Base-by-base conservation (phyloP, 2,113 vertebrate genomes). In the Nerophis ophidion region DNA sequence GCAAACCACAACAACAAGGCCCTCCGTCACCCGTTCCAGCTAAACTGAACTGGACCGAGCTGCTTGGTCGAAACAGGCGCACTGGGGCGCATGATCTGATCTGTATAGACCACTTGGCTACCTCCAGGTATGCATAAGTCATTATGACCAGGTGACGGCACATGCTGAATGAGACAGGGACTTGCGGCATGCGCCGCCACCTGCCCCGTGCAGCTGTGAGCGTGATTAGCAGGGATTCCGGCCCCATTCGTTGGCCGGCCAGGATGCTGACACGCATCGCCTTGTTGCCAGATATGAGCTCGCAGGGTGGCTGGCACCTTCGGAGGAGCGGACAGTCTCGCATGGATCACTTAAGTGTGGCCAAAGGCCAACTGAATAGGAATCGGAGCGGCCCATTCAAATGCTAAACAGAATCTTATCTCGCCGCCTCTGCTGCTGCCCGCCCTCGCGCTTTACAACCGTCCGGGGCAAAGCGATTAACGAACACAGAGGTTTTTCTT, bases 321-420 rank as follows among this genome's bases (percentile, higher is more conserved):
- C n/a, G 68, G 15, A 38, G 70, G 51, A 67, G 57, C 65, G 72
- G 67, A 65, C 77, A 70, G 57, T 72, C 70, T 76, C 40, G 51
- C 76, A 71, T 68, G 71, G 81, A 79, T 68, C 79, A 84, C 81
- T 82, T 81, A 73, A 86, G 75, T 57, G 45, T 85, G 84, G 82
- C 86, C 63, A 77, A 84, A 87, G 86, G 86, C 86, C 85, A 89
- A 73, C 65, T 60, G 71, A 83, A 84, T 77, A 65, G 75, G 76
- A 87, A 87, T 82, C 80, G 76, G 71, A 76, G 60, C 68, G 61
- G 68, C 69, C 79, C 35, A 87, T 89, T 89, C 81, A 89, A 72
- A 91, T 89, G 88, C 86, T 84, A 89, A 90, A 63, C 81, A 83
- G 81, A 81, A 75, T 68, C 82, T 89, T 89, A 91, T 91, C 89